Percentiles rank a stretch among this genome's conserved stretches.
Evolutionary conservation across 2,113 vertebrate species (phyloP).

Genomic region (Eulacestoma nigropectus): DNA sequence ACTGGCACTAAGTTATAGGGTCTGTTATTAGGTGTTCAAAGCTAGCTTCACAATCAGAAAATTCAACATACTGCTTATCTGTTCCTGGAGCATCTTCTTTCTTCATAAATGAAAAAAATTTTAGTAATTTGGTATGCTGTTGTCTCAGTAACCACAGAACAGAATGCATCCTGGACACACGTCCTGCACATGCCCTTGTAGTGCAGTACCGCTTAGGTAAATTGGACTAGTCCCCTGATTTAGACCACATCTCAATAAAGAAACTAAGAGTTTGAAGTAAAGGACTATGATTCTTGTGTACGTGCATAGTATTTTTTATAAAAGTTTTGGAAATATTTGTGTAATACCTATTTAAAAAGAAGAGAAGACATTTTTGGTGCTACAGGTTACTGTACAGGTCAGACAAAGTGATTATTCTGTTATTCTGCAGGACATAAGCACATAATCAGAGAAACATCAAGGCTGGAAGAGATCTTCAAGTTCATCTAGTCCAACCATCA

Average conservation of each 20-base stretch:
- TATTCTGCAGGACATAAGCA: neutral
- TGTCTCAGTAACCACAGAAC: neutral
- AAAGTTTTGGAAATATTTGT: neutral
- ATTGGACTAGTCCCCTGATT: neutral
- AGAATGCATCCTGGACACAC: neutral
- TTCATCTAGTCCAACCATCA: neutral
- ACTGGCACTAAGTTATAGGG: neutral
- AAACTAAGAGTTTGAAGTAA: neutral
- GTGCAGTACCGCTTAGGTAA: neutral
- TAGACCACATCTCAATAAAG: neutral
- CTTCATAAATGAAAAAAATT: neutral
- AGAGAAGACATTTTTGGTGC: neutral
- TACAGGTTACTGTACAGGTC: neutral
- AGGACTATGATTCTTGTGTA: neutral
- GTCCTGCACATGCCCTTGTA: neutral
- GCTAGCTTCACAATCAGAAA: neutral
- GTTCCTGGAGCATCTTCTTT: neutral
- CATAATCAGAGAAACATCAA: neutral
- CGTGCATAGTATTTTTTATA: rapidly evolving
- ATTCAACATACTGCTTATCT: neutral
- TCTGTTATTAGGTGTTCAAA: neutral
- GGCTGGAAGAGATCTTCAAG: neutral
- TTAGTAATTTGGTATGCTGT: neutral
- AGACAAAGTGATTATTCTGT: neutral
- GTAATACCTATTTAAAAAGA: neutral